phyloP scores from a whole-genome alignment of 2,113 vertebrate genomes.

The Leucosticte australis region DNA sequence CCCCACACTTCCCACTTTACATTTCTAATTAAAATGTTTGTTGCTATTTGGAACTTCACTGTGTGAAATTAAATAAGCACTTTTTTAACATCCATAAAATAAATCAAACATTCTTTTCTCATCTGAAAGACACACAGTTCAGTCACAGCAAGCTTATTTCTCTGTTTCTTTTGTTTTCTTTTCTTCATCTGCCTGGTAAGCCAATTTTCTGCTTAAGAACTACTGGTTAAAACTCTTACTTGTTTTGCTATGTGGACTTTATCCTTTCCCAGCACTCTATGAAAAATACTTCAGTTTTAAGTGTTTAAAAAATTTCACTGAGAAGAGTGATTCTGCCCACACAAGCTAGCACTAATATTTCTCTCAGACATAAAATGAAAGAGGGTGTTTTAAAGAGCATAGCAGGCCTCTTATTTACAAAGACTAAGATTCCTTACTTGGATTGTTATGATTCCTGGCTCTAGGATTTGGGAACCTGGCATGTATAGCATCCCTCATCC shows the following conservation, averaged over 20 bases:
- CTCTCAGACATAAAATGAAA: background rate
- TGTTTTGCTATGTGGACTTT: constrained; percentile 86
- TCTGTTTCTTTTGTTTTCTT: constrained; percentile 88
- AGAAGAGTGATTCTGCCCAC: background rate
- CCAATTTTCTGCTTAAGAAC: constrained; percentile 96
- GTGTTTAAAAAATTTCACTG: constrained; percentile 71
- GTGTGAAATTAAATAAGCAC: constrained; percentile 90
- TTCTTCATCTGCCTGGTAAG: constrained; percentile 87
- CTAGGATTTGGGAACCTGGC: background rate
- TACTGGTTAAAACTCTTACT: constrained; percentile 84
- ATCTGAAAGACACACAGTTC: constrained; percentile 82
- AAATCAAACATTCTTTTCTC: constrained; percentile 82
- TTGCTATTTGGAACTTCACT: constrained; percentile 81
- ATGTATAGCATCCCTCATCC: background rate
- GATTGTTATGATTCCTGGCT: background rate
- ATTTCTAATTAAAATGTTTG: constrained; percentile 88
- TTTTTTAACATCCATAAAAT: constrained; percentile 85
- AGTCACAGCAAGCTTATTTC: constrained; percentile 88
- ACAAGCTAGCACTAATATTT: background rate
- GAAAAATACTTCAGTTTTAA: constrained; percentile 72
- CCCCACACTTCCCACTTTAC: constrained; percentile 71
- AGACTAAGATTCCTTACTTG: constrained; percentile 19
- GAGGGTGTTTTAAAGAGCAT: background rate
- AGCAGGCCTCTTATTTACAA: background rate
- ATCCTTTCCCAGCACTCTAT: constrained; percentile 80